phyloP scores from a whole-genome alignment of 92 coral and sea anemone genomes.

The Zoanthus sociatus region DNA sequence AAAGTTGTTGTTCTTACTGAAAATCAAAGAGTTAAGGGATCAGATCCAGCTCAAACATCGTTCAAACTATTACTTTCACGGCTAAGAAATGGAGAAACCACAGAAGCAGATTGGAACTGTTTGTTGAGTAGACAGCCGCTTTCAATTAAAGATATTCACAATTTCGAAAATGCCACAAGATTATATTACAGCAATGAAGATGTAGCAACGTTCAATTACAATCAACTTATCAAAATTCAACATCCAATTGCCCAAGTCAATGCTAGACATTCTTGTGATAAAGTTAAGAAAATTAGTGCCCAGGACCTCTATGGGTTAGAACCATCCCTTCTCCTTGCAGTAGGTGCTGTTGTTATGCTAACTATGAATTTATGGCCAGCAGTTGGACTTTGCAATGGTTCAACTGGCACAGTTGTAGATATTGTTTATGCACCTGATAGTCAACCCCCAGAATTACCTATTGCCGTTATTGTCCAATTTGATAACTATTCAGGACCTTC shows the following conservation, averaged over 20 bases:
- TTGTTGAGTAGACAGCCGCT: slow-evolving; percentile 10
- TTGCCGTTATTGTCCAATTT: slow-evolving; percentile 62
- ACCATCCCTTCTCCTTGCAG: slow-evolving; percentile 61
- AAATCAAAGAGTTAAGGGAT: slow-evolving; percentile 35
- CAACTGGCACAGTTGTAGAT: slow-evolving; percentile 61
- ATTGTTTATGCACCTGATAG: slow-evolving; percentile 48
- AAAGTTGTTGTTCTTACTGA: slow-evolving; percentile 15
- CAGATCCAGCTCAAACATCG: slow-evolving; percentile 11
- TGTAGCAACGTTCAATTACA: slow-evolving; percentile 46
- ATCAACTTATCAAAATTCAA: slow-evolving; percentile 3
- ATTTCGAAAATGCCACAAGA: slow-evolving; percentile 5
- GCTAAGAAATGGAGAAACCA: slow-evolving; percentile 4
- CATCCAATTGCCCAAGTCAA: slow-evolving; percentile 63
- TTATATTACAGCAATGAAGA: slow-evolving; percentile 67
- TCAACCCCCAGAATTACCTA: slow-evolving; percentile 63
- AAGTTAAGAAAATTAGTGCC: slow-evolving; percentile 51
- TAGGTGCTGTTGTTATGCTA: slow-evolving; percentile 42
- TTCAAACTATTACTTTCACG: slow-evolving; percentile 1
- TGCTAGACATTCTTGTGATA: slow-evolving; percentile 63
- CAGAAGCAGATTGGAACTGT: slow-evolving; percentile 12
- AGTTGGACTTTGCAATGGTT: slow-evolving; percentile 62
- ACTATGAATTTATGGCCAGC: slow-evolving; percentile 61
- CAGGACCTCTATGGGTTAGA: slow-evolving; percentile 67
- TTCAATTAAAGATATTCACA: slow-evolving; percentile 8
- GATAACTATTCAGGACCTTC: slow-evolving; percentile 64